A percentile compares a stretch with the other conserved stretches of the same genome.
These are phyloP conservation scores for Sitobion miscanthi DNA, from an alignment of 1,140 invertebrate species.

Conservation along the genomic window DNA sequence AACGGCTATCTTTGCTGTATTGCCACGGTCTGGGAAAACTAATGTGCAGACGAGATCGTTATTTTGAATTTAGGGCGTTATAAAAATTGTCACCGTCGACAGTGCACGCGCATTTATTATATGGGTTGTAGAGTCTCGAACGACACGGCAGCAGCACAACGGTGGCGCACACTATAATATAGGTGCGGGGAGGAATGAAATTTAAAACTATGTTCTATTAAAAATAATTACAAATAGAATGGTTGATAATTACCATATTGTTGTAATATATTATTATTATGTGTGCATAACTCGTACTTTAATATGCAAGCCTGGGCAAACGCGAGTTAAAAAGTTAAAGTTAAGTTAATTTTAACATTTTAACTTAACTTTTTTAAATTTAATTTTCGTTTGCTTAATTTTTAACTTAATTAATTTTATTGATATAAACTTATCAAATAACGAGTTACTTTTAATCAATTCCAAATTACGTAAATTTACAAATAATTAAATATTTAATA, in stretches of 20 bases:
- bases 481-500: no score
- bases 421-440: no score
- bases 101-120: background rate
- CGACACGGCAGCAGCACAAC: background rate
- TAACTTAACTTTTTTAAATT: no score
- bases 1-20: background rate
- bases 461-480: no score
- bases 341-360: no score
- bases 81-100: slow-evolving; percentile 13
- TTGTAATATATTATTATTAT: background rate
- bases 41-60: slow-evolving; percentile 7
- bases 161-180: no score
- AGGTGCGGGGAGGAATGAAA: background rate
- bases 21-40: background rate
- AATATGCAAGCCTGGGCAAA: no score
- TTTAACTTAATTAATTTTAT: no score
- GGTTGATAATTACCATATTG: background rate
- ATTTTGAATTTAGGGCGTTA: slow-evolving; percentile 16
- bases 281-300: background rate
- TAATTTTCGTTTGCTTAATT: no score
- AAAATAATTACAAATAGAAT: background rate
- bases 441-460: no score
- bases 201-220: background rate
- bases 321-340: no score
- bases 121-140: background rate